phyloP scores from a whole-genome alignment of 2,113 vertebrate genomes.

The Scophthalmus maximus region DNA sequence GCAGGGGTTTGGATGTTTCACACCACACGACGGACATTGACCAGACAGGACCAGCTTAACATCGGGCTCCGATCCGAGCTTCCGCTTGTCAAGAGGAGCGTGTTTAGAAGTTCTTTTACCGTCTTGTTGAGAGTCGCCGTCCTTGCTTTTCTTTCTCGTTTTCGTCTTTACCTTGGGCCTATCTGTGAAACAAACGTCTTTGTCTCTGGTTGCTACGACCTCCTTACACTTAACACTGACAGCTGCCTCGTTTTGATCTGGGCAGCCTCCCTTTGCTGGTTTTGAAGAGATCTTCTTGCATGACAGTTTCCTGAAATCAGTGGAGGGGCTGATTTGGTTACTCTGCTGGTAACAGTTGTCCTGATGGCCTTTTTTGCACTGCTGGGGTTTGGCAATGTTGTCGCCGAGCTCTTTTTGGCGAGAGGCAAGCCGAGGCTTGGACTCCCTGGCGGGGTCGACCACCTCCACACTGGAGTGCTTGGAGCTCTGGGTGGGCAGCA shows the following conservation, averaged over 20 bases:
- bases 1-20: constrained; percentile 57
- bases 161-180: constrained; percentile 88
- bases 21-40: constrained; percentile 53
- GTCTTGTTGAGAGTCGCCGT: constrained; percentile 58
- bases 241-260: constrained; percentile 43
- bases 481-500: constrained; percentile 43
- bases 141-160: constrained; percentile 70
- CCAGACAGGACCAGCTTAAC: constrained; percentile 10
- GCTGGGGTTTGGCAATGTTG: constrained; percentile 41
- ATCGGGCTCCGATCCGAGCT: constrained; percentile 72
- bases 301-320: constrained; percentile 52
- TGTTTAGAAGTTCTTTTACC: constrained; percentile 58
- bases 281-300: constrained; percentile 78
- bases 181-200: constrained; percentile 81
- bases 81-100: constrained; percentile 69
- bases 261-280: constrained; percentile 52
- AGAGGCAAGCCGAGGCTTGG: constrained; percentile 62
- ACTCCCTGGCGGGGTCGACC: constrained; percentile 41
- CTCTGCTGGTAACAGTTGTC: constrained; percentile 63
- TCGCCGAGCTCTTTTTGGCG: constrained; percentile 41
- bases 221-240: constrained; percentile 78
- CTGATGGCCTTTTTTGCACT: constrained; percentile 13
- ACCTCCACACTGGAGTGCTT: constrained; percentile 25
- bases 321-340: constrained; percentile 68
- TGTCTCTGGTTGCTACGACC: constrained; percentile 51